phyloP scores from a whole-genome alignment of 2,888 invertebrate genomes.

The Endomychus coccineus region DNA sequence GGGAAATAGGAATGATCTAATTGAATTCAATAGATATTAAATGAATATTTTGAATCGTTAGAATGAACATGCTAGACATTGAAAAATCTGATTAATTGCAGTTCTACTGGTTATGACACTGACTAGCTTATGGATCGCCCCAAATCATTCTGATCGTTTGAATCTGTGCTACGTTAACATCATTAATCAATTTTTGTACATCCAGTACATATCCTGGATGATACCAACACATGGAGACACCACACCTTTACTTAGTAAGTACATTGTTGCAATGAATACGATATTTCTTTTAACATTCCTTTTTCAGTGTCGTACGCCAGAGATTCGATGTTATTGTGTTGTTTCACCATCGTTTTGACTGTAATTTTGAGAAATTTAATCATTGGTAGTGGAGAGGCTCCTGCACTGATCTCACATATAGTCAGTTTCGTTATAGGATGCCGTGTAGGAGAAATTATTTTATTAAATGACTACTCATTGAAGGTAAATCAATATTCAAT shows the following conservation, averaged over 20 bases:
- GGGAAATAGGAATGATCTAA: too few species aligned
- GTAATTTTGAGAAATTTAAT: slow-evolving; percentile 32
- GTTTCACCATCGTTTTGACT: slow-evolving; percentile 34
- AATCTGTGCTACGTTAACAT: slow-evolving; percentile 52
- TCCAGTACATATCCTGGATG: slow-evolving; percentile 53
- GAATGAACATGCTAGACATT: background rate
- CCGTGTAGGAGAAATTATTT: slow-evolving; percentile 29
- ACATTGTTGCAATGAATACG: background rate
- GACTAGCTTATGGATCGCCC: slow-evolving; percentile 50
- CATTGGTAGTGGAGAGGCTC: slow-evolving; percentile 28
- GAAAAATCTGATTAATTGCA: slow-evolving; percentile 24
- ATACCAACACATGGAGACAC: slow-evolving; percentile 54
- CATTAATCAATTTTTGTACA: slow-evolving; percentile 53
- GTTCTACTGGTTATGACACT: slow-evolving; percentile 53
- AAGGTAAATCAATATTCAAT: slow-evolving; percentile 28
- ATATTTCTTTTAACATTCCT: background rate
- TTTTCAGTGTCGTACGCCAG: slow-evolving; percentile 34
- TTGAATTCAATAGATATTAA: too few species aligned
- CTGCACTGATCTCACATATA: slow-evolving; percentile 31
- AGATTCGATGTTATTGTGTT: slow-evolving; percentile 32
- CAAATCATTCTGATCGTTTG: slow-evolving; percentile 51
- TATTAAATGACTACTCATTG: slow-evolving; percentile 27
- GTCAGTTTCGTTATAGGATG: slow-evolving; percentile 27
- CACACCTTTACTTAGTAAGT: slow-evolving; percentile 52
- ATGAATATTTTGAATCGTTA: too few species aligned